Evolutionary conservation across 2,797 vertebrate species (phyloP).

Genomic region (Glyptemys insculpta): DNA sequence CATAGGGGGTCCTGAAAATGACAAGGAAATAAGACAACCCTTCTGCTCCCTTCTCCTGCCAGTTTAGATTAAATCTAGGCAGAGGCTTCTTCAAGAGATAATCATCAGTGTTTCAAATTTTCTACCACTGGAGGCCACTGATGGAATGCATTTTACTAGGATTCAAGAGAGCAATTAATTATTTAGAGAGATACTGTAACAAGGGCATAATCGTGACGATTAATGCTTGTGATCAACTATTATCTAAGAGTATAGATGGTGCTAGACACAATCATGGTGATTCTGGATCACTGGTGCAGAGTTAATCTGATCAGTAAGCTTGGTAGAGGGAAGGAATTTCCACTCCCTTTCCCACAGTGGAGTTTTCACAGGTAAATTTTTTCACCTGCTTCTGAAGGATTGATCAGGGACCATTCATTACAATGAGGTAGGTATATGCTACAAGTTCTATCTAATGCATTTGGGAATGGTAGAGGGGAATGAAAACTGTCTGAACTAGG

Average conservation of each 20-base stretch:
- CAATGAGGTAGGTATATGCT: neutral
- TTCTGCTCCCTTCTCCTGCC: neutral
- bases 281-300: fast-evolving
- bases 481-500: neutral
- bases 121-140: neutral
- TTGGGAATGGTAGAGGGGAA: neutral
- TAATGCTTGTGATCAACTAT: neutral
- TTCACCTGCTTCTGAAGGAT: neutral
- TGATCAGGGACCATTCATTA: neutral
- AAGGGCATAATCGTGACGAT: too few relatives aligned
- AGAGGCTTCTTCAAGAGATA: neutral
- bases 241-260: neutral
- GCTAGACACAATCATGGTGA: neutral
- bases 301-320: neutral
- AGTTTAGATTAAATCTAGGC: neutral
- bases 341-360: neutral
- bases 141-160: neutral
- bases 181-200: neutral
- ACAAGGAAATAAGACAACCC: neutral
- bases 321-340: neutral
- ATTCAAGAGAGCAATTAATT: neutral
- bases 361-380: neutral
- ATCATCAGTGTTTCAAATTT: neutral
- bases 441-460: fast-evolving
- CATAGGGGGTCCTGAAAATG: neutral